A percentile compares a stretch with the other conserved stretches of the same genome.
Conservation (phyloP, 2,888 invertebrate species). For the Erebia epiphron region DNA sequence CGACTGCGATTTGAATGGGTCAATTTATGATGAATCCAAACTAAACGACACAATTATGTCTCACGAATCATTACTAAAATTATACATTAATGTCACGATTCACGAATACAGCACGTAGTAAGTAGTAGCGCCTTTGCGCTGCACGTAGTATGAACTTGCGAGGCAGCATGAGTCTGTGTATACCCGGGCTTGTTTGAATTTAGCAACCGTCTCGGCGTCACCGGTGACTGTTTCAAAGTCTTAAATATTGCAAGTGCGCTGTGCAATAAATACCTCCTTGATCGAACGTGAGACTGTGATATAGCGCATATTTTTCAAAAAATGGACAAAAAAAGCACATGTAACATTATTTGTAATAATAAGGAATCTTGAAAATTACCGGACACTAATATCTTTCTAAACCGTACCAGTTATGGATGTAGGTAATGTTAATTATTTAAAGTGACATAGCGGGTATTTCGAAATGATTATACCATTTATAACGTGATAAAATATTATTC, state of each 20-base stretch:
- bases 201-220: not conserved
- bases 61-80: too few relatives aligned
- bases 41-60: too few relatives aligned
- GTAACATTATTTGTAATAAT: conserved; percentile 13
- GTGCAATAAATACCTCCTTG: not conserved
- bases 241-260: not conserved
- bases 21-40: too few relatives aligned
- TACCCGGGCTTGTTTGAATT: not conserved
- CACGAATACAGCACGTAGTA: too few relatives aligned
- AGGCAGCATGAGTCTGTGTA: too few relatives aligned
- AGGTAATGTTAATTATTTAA: conserved; percentile 5
- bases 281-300: not conserved
- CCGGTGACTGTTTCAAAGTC: not conserved
- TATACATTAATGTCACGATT: too few relatives aligned
- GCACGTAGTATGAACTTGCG: too few relatives aligned
- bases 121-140: too few relatives aligned
- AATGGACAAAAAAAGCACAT: not conserved
- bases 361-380: conserved; percentile 27
- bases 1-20: too few relatives aligned
- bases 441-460: not conserved
- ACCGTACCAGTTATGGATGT: conserved; percentile 14
- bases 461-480: not conserved
- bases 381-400: conserved; percentile 28
- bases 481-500: conserved; percentile 25
- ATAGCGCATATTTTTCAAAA: too few relatives aligned